Conservation (phyloP, 92 coral and sea anemone species). For the Palythoa caribaeorum region DNA sequence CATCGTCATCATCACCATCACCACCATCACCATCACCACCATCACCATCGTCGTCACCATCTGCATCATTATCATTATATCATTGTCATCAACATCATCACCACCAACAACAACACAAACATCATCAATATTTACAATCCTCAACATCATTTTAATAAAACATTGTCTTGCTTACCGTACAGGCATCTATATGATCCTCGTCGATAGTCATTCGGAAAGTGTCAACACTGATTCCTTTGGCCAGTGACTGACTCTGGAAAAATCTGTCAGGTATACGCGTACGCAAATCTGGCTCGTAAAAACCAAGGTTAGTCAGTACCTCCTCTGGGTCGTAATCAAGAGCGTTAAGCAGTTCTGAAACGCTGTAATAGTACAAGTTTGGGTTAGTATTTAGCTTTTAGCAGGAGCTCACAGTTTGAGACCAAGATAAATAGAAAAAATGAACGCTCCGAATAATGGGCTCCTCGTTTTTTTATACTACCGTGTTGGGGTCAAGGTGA, state of each 20-base stretch:
- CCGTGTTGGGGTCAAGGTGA: too few species aligned
- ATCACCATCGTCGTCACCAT: too few species aligned
- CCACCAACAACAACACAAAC: too few species aligned
- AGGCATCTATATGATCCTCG: conserved; percentile 52
- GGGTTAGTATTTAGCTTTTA: background rate
- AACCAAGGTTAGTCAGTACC: conserved; percentile 73
- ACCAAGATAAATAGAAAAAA: too few species aligned
- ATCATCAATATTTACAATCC: too few species aligned
- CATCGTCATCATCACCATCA: too few species aligned
- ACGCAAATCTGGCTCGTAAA: conserved; percentile 69
- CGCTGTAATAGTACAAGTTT: background rate
- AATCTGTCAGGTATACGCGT: conserved; percentile 80
- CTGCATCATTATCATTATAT: too few species aligned
- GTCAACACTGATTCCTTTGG: conserved; percentile 65
- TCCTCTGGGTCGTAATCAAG: conserved; percentile 80
- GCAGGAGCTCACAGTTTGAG: too few species aligned
- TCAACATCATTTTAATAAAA: background rate
- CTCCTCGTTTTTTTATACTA: too few species aligned
- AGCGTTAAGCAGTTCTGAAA: conserved; percentile 66
- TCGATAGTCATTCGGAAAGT: conserved; percentile 60
- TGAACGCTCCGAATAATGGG: too few species aligned
- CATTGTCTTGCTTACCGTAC: conserved; percentile 33
- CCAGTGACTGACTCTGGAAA: conserved; percentile 55
- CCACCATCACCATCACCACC: too few species aligned
- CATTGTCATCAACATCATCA: too few species aligned